Evolutionary conservation across 2,797 vertebrate genomes (phyloP), one percentile per base, ranked within the genome.

Genomic region (Apogon talboti): DNA sequence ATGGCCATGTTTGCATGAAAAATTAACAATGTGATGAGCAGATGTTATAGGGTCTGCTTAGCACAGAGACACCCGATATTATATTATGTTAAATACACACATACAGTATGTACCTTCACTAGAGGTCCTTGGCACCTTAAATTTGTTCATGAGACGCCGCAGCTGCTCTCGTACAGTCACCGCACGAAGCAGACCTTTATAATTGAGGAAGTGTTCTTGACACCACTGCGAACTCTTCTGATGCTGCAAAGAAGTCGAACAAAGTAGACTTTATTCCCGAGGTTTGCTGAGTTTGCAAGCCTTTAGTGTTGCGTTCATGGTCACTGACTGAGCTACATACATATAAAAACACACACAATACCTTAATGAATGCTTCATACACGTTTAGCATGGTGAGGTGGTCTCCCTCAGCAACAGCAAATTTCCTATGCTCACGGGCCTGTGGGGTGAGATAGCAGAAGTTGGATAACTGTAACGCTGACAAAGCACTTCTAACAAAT

Each of bases 311-410:
- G 45, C 49, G 50, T 43, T 63, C 19, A 3, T 41, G 42, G 42
- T 54, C 41, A 55, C 55, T 4, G 14, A 42, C 30, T 47, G 40
- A 61, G 44, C 30, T 46, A 11, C 11, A 16, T 18, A 33, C 3
- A 16, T 2, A 49, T 3, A 7, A 2, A 18, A 3, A 40, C 58
- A 19, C 3, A 28, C 15, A 2, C 19, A 43, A 18, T 83, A 99
- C 98, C 94, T 99, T 98, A 74, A 98, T 94, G 88, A 99, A 99
- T 2, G 98, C 97, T 90, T 99, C 98, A 49, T 96, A 99, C 52
- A 99, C 95, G 38, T 99, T 99, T 81, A 99, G 94, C 98, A 99
- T 98, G 47, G 98, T 99, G 72, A 99, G 96, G 76, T 99, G 98
- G 79, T 99, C 98, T 18, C 98, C 98, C 76, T 99, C 98, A 6